These are phyloP conservation scores for Cinara cedri DNA, from an alignment of 2,888 invertebrate species.

Conservation along the genomic window DNA sequence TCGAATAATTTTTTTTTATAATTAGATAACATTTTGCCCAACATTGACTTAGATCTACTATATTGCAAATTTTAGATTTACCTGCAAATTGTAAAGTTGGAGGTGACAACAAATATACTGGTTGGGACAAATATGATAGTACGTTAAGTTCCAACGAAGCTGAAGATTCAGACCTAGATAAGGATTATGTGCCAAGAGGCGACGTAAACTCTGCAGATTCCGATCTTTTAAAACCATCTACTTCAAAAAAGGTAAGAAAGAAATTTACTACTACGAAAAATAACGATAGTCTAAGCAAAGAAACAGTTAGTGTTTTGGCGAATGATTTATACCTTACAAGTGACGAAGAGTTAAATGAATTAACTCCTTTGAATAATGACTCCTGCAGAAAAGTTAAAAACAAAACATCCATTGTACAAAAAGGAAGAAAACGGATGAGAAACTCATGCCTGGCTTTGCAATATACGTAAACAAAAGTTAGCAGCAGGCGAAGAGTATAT, in stretches of 20 bases:
- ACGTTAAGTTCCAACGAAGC: not conserved
- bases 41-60: not conserved
- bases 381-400: constrained; percentile 10
- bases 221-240: not conserved
- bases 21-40: too few species aligned
- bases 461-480: too few species aligned
- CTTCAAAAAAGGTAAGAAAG: constrained; percentile 4
- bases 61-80: not conserved
- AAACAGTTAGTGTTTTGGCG: not conserved
- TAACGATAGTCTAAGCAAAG: not conserved
- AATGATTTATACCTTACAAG: not conserved
- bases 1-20: too few species aligned
- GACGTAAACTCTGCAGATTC: too few species aligned
- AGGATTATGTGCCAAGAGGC: too few species aligned
- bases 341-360: not conserved
- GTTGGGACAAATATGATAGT: not conserved
- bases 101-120: not conserved
- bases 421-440: not conserved
- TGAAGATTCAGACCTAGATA: not conserved
- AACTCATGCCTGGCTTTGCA: too few species aligned
- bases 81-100: constrained; percentile 1
- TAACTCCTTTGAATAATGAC: constrained; percentile 6
- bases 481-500: too few species aligned
- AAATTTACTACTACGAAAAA: constrained; percentile 9
- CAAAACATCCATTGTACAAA: not conserved